phyloP scores from a whole-genome alignment of 2,797 vertebrate genomes.

The Psittacula derbiana region DNA sequence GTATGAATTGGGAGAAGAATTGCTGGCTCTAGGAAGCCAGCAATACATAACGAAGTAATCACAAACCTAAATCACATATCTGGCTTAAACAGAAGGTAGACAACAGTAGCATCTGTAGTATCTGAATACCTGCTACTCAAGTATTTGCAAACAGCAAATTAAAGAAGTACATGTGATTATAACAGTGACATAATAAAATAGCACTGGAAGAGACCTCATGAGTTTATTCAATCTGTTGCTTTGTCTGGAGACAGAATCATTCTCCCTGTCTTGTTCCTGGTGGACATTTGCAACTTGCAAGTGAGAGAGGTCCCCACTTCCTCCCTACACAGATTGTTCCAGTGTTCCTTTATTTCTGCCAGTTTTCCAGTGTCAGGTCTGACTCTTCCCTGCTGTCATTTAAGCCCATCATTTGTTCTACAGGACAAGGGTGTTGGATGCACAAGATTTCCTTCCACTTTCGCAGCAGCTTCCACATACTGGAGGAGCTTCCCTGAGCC shows the following conservation, averaged over 20 bases:
- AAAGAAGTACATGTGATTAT: neutral
- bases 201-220: rapidly evolving
- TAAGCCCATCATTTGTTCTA: neutral
- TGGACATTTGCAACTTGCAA: neutral
- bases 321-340: neutral
- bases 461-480: neutral
- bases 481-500: neutral
- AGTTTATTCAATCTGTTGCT: neutral
- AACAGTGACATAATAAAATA: neutral
- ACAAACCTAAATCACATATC: neutral
- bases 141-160: neutral
- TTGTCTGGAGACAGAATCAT: neutral
- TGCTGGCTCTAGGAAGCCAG: neutral
- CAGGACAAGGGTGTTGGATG: neutral
- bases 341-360: neutral
- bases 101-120: neutral
- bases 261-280: neutral
- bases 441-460: neutral
- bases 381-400: neutral
- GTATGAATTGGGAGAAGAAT: neutral
- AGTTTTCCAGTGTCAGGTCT: neutral
- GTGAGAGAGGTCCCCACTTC: neutral
- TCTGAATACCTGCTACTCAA: neutral
- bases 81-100: neutral
- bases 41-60: neutral